Evolutionary conservation across 53 echinoderm and acorn worm species (phyloP), one percentile per base, ranked within the genome.

Genomic region (Luidia sarsii): DNA sequence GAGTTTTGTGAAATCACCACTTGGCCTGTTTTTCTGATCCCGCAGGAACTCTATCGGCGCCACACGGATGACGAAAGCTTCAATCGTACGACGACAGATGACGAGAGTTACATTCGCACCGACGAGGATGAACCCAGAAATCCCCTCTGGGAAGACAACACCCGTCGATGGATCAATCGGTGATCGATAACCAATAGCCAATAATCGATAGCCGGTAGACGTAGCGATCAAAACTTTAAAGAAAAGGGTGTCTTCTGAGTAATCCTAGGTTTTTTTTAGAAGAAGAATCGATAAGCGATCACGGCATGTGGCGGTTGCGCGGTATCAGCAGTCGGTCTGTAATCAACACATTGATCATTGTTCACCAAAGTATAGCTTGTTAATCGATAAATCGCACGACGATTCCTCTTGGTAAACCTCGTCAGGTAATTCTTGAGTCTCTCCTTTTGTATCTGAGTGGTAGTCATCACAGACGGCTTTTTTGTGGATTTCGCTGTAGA

Each of bases 131-230:
- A 79, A 33, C 75, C 77, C 9, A 30, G 41, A 0, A 82, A 89
- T 38, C 82, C 81, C 9, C 88, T 82, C 25, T 88, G 82, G 82
- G 81, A 88, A 48, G 92, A 92, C 13, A 85, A 85, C 61, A 86
- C 89, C 28, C 84, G 89, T 22, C 70, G 80, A 23, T 92, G 92
- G 92, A 89, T 92, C 75, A 92, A 85, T 52, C 89, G 89, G 57
- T 92, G 83, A 83, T 70, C 72, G n/a, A 56, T 56, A 72, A 72
- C 18, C 57, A 72, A 7, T 72, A 72, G 71, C 71, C 34, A 71
- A 29, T 71, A 34, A 63, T 63, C 63, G 6, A 34, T 63, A 63
- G 63, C 36, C 63, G 20, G 20, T 63, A 63, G 36, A 34, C 63
- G 36, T 57, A 57, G 32, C 59, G 59, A 57, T 57, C 32, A 57